phyloP scores from a whole-genome alignment of 2,888 invertebrate genomes.

The Pasiphila rectangulata region DNA sequence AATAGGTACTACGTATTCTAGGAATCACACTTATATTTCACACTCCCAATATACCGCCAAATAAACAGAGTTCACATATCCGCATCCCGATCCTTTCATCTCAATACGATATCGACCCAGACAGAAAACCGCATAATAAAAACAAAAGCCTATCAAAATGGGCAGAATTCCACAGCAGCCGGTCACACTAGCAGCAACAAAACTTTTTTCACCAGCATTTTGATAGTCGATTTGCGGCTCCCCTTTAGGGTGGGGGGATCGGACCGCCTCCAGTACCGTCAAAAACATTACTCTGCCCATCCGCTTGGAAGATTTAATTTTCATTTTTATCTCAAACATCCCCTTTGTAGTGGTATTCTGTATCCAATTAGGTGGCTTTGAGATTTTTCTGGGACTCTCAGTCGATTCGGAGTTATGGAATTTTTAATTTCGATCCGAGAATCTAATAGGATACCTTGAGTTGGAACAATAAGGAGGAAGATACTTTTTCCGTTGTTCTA shows the following conservation, averaged over 20 bases:
- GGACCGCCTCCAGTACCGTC: constrained; percentile 70
- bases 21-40: no score
- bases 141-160: constrained; percentile 48
- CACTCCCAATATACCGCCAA: no score
- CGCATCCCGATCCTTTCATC: not conserved
- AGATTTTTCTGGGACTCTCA: constrained; percentile 68
- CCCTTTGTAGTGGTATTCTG: constrained; percentile 80
- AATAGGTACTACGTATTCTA: no score
- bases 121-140: constrained; percentile 39
- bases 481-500: not conserved
- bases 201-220: constrained; percentile 73
- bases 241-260: constrained; percentile 37
- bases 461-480: constrained; percentile 16
- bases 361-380: constrained; percentile 80
- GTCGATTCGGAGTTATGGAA: constrained; percentile 70
- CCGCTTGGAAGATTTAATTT: constrained; percentile 81
- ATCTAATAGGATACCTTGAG: constrained; percentile 25
- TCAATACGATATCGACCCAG: constrained; percentile 10
- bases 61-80: not conserved
- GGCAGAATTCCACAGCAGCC: constrained; percentile 58
- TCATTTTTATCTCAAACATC: constrained; percentile 82
- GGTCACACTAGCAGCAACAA: constrained; percentile 66
- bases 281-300: constrained; percentile 80
- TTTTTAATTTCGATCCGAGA: constrained; percentile 69
- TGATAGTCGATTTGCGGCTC: constrained; percentile 78